phyloP scores from a whole-genome alignment of 2,113 vertebrate species.

The Zosterops pallidus region DNA sequence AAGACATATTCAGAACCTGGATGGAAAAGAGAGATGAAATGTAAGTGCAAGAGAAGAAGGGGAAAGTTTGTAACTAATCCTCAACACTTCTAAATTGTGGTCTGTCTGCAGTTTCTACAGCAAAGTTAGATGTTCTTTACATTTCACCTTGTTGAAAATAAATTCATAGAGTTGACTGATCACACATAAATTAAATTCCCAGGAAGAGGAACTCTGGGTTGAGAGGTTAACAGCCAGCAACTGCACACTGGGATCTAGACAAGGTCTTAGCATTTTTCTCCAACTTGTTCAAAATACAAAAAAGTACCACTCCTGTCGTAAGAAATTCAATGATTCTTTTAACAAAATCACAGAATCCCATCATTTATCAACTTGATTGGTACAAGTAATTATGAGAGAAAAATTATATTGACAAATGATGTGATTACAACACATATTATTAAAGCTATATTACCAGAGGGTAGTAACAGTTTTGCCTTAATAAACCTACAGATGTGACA shows the following conservation, averaged over 20 bases:
- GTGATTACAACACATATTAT: background rate
- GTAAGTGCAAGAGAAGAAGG: fast-evolving
- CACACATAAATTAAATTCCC: background rate
- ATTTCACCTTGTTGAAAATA: background rate
- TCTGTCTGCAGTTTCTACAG: background rate
- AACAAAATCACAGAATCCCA: background rate
- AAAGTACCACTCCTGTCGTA: background rate
- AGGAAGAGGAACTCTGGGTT: background rate
- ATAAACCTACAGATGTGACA: background rate
- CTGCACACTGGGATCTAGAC: fast-evolving
- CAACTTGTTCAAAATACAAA: background rate
- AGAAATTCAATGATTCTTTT: background rate
- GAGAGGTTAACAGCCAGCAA: background rate
- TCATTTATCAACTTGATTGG: background rate
- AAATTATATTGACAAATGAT: background rate
- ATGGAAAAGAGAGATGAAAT: background rate
- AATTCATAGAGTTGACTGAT: background rate
- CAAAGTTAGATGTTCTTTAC: background rate
- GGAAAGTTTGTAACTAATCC: background rate
- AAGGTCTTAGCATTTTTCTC: background rate
- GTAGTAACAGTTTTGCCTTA: background rate
- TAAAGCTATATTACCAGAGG: background rate
- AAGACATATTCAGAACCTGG: background rate
- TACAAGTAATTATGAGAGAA: background rate
- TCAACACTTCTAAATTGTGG: background rate